These are phyloP conservation scores for Nemoura dubitans DNA, from an alignment of 2,888 invertebrate species.

Conservation along the genomic window DNA sequence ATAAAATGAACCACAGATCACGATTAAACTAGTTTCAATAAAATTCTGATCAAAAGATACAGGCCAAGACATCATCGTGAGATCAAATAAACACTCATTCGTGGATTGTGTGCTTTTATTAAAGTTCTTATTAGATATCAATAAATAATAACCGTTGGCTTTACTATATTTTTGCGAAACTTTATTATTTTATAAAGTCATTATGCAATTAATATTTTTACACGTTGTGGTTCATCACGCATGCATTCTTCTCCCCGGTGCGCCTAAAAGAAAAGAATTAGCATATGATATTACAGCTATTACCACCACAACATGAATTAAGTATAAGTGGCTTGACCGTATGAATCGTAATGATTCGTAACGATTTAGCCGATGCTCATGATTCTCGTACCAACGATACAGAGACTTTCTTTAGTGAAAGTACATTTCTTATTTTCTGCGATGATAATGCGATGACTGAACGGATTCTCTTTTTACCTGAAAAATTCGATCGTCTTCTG, in stretches of 20 bases:
- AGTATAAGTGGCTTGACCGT: not conserved
- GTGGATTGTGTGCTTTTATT: not conserved
- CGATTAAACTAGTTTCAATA: not conserved
- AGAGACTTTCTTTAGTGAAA: not conserved
- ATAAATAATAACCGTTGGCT: not conserved
- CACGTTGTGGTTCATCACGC: conserved; percentile 7
- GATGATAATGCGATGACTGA: not conserved
- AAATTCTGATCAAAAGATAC: not conserved
- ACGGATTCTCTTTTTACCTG: not conserved
- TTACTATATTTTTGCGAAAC: conserved; percentile 3
- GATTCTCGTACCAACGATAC: not conserved
- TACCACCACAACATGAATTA: not conserved
- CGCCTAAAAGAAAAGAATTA: conserved; percentile 4
- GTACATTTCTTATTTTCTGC: conserved; percentile 4
- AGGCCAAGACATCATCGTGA: not conserved
- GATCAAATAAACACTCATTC: not conserved
- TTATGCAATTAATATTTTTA: conserved; percentile 7
- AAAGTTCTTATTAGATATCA: not conserved
- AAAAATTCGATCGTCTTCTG: not conserved
- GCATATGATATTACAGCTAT: not conserved
- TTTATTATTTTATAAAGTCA: conserved; percentile 12
- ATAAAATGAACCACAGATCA: not conserved
- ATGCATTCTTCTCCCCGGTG: not conserved
- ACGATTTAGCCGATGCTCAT: not conserved
- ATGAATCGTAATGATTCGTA: not conserved